Evolutionary conservation across 2,113 vertebrate genomes (phyloP).

Genomic region (Mormoops blainvillei): DNA sequence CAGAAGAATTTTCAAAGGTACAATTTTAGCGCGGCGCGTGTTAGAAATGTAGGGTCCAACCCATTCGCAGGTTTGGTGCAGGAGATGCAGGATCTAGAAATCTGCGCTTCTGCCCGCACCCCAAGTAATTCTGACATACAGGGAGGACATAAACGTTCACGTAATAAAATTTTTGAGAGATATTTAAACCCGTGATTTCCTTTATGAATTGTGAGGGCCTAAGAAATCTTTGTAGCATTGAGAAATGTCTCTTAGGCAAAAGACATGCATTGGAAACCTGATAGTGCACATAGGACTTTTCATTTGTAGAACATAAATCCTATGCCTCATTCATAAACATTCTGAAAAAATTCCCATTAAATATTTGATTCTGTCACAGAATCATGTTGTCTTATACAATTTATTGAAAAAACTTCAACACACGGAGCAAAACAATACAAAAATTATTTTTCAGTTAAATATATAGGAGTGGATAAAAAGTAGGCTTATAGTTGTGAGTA

Average conservation of each 20-base stretch:
- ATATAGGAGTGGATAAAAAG: background rate
- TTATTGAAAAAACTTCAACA: background rate
- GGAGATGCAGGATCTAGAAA: background rate
- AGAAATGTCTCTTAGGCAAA: background rate
- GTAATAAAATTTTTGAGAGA: background rate
- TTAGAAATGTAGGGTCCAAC: background rate
- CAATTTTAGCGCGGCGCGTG: background rate
- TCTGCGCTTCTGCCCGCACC: background rate
- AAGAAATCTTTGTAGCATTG: background rate
- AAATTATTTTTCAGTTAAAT: background rate
- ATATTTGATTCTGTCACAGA: background rate
- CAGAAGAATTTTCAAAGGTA: background rate
- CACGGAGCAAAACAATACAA: background rate
- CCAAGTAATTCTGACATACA: background rate
- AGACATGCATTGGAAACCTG: background rate
- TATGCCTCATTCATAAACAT: background rate
- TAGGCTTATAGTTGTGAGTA: background rate
- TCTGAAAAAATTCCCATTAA: background rate
- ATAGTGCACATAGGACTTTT: background rate
- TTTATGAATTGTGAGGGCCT: background rate
- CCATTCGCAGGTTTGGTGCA: background rate
- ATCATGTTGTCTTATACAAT: background rate
- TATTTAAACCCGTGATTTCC: background rate
- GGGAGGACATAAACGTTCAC: background rate
- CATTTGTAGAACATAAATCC: background rate